Percentiles rank a stretch among this genome's conserved stretches.
phyloP scores from a whole-genome alignment of 2,888 invertebrate genomes.

The Sialis fuliginosa region DNA sequence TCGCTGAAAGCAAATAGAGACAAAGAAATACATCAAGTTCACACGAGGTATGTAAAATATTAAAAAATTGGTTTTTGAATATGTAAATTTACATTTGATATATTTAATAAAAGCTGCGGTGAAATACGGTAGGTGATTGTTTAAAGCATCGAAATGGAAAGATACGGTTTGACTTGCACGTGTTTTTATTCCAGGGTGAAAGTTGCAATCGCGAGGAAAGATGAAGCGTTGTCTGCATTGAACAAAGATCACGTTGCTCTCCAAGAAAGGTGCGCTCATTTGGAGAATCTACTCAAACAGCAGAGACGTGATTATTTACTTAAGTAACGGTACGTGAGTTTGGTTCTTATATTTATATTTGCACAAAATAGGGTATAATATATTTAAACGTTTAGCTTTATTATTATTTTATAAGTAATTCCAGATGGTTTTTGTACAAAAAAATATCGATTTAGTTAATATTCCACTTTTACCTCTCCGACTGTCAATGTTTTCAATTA shows the following conservation, averaged over 20 bases:
- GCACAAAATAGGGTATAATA: too few relatives aligned
- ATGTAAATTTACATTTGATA: neutral
- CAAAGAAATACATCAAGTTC: slow-evolving; percentile 59
- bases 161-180: neutral
- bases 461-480: too few relatives aligned
- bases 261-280: slow-evolving; percentile 51
- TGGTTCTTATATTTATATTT: too few relatives aligned
- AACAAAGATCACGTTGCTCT: slow-evolving; percentile 50
- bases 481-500: too few relatives aligned
- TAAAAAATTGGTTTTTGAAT: neutral
- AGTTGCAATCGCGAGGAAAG: slow-evolving; percentile 62
- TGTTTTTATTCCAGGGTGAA: slow-evolving; percentile 41
- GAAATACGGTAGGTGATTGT: too few relatives aligned
- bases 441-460: too few relatives aligned
- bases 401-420: too few relatives aligned
- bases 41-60: slow-evolving; percentile 42
- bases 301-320: slow-evolving; percentile 51
- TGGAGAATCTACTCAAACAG: slow-evolving; percentile 59
- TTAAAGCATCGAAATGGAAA: too few relatives aligned
- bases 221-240: slow-evolving; percentile 53
- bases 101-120: neutral
- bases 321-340: slow-evolving; percentile 15
- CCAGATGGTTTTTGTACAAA: too few relatives aligned
- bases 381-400: too few relatives aligned
- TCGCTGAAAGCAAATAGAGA: slow-evolving; percentile 43